Base-by-base conservation (phyloP, 2,797 vertebrate species). In the Liparis tanakae region DNA sequence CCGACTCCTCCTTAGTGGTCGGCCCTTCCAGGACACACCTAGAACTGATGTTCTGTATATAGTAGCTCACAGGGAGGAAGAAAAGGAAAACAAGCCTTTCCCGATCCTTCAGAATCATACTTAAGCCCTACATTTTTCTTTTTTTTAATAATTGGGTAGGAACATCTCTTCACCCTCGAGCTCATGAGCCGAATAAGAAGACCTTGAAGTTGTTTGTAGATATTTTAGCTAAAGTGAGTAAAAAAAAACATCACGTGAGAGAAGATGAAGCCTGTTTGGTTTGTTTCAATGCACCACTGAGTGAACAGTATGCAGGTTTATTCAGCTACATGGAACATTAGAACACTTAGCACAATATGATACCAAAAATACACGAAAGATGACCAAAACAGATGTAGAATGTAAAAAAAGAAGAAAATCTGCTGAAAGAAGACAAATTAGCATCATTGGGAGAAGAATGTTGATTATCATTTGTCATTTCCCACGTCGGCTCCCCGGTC, bases 261-360 rank as follows among this genome's bases (percentile, higher is more conserved):
- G 5, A 65, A 68, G 62, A 25, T 18, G 5, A 70, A 63, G 10
- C 10, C 15, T 20, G 2, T 43, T 55, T 22, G 1, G 70, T 56
- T 70, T 77, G 67, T 4, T 77, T 69, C 5, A 51, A 54, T 58
- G 4, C 55, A 72, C 69, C 43, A 75, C 67, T 60, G 76, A 75
- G n/a, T 81, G 58, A 51, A 78, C 72, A 80, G 72, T 70, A 74
- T 81, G 46, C 74, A 61, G 41, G 41, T 90, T 91, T 86, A 89
- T 89, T 91, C 55, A 81, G 58, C 56, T 83, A 51, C 63, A n/a
- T 44, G 41, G 68, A 55, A 63, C 68, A 72, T 72, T n/a, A 70
- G 64, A 81, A 71, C 22, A 62, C 50, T 69, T 57, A 58, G 80
- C 60, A 78, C 10, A 43, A 76, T 66, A 78, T 25, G 14, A 73